phyloP scores from a whole-genome alignment of 37 sponge, comb jelly and placozoan genomes.

The Petrosia ficiformis region DNA sequence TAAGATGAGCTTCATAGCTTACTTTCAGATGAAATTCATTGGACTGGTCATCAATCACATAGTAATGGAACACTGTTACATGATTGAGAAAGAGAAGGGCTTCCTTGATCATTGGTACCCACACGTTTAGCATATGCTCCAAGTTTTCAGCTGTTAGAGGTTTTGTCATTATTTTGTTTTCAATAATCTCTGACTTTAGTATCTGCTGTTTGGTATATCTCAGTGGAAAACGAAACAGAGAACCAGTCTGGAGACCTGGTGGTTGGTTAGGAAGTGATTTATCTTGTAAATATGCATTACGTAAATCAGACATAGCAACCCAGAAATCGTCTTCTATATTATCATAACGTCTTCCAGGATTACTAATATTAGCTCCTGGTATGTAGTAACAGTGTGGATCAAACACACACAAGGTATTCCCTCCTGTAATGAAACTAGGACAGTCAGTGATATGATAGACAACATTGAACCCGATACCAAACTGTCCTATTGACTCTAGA shows the following conservation, averaged over 20 bases:
- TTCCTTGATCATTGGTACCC: too few relatives aligned
- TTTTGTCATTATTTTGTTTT: too few relatives aligned
- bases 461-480: slow-evolving; percentile 78
- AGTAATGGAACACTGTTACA: too few relatives aligned
- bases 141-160: slow-evolving; percentile 4
- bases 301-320: not conserved
- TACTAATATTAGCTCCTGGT: not conserved
- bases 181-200: too few relatives aligned
- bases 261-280: too few relatives aligned
- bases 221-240: too few relatives aligned
- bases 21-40: not conserved
- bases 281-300: not conserved
- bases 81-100: too few relatives aligned
- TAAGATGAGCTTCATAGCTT: too few relatives aligned
- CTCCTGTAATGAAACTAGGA: slow-evolving; percentile 56
- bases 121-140: not conserved
- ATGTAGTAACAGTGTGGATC: slow-evolving; percentile 45
- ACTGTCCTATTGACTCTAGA: slow-evolving; percentile 49
- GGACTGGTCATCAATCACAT: not conserved
- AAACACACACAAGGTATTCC: slow-evolving; percentile 27
- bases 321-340: not conserved
- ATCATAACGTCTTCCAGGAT: slow-evolving; percentile 21
- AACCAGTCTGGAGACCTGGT: too few relatives aligned
- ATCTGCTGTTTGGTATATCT: too few relatives aligned
- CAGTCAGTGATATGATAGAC: slow-evolving; percentile 79